Base-by-base conservation (phyloP, 1,140 invertebrate genomes). In the Homarus americanus region DNA sequence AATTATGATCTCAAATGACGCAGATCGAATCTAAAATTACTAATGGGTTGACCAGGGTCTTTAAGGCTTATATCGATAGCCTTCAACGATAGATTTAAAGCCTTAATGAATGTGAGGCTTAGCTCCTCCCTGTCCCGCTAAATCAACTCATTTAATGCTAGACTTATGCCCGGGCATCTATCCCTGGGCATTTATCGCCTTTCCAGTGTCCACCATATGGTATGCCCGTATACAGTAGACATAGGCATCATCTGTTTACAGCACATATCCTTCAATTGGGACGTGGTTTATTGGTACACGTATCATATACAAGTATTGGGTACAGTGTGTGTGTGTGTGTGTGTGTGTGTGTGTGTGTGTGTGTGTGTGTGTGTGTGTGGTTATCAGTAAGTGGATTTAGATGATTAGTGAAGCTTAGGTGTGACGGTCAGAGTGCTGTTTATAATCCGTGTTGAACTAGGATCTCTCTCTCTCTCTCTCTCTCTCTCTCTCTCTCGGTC, bases 1-100 rank as follows among this genome's bases (percentile, higher is more conserved):
- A 20, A n/a, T 44, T 40, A 78, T 78, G 75, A 28, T 40, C 24
- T n/a, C 75, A 40, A 44, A 78, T 78, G 75, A 32, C 34, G 75
- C 75, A 44, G 38, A 78, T 24, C 75, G 34, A 78, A 78, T 78
- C 40, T n/a, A 41, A 44, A 78, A 78, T 78, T n/a, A 44, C 75
- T 28, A 78, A 15, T 28, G 75, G 38, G 20, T 28, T n/a, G 34
- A 9, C 24, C 40, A 1, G 10, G 12, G 9, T 44, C 17, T 41
- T 28, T 78, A 78, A 41, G 32, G 75, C 36, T 44, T 24, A 2
- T 20, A n/a, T 41, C 24, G 75, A 20, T n/a, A 40, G 20, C 44
- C 44, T 78, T 44, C 12, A 40, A 24, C n/a, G 4, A 44, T 24
- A 17, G 44, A 78, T 44, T 41, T n/a, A 24, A 4, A 78, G 7